Percentiles rank a stretch among this genome's conserved stretches.
phyloP scores from a whole-genome alignment of 2,113 vertebrate genomes.

The Athene cunicularia region DNA sequence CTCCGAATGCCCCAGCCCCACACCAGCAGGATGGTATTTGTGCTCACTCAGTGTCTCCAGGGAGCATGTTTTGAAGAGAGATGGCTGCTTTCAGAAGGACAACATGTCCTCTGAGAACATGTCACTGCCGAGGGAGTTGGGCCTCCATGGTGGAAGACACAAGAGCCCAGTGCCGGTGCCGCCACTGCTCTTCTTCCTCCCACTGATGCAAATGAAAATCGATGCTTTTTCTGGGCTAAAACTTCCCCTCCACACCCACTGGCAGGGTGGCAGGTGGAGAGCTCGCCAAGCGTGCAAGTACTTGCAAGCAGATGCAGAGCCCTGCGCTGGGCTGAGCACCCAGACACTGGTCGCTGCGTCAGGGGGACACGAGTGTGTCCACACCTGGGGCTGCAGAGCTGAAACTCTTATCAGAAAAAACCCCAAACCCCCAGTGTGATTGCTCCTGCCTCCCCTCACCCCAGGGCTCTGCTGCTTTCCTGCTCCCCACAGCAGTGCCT shows the following conservation, averaged over 20 bases:
- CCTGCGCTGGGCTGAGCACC: background rate
- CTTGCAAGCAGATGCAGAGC: background rate
- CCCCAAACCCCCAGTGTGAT: rapidly evolving
- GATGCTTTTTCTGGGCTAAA: background rate
- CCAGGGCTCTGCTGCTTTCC: background rate
- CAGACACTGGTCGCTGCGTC: background rate
- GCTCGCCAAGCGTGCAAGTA: background rate
- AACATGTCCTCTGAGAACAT: background rate
- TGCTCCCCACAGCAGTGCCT: rapidly evolving
- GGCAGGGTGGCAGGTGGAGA: background rate
- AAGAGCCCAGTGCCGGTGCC: background rate
- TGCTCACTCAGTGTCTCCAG: background rate
- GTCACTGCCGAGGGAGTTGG: background rate
- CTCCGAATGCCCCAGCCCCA: rapidly evolving
- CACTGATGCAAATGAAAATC: background rate
- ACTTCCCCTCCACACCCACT: background rate
- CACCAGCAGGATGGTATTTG: background rate
- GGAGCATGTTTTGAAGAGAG: background rate
- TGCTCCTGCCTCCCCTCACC: background rate
- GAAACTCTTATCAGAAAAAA: background rate
- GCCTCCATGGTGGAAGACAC: rapidly evolving
- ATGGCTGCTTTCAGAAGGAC: rapidly evolving
- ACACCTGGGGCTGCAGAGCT: background rate
- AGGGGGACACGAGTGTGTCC: background rate
- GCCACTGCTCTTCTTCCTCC: background rate